Base-by-base conservation (phyloP, 37 sponge, comb jelly and placozoan species). In the Corticium candelabrum region DNA sequence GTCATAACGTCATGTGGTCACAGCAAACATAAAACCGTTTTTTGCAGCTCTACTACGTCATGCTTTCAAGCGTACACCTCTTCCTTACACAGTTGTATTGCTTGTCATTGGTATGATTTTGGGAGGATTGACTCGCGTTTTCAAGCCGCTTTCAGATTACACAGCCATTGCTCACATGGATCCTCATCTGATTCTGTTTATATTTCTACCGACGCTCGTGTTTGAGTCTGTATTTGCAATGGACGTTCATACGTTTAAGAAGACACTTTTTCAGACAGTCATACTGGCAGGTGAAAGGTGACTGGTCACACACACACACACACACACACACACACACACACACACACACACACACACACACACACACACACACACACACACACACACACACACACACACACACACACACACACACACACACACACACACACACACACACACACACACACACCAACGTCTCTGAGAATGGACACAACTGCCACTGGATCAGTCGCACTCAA, bases 211-310 rank as follows among this genome's bases (percentile, higher is more conserved):
- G 0, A 82, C 82, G n/a, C 89, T 95, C 21, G 84, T 95, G 3
- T 95, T 95, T 41, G 96, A 95, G 77, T 87, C 87, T 38, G 96
- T 91, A 31, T 95, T 95, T 83, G 81, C 80, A n/a, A 85, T 95
- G 87, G 91, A 95, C 67, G 89, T 95, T 1, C 96, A 95, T 79
- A 91, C 90, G 0, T 91, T 95, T 80, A 89, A 89, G 82, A 95
- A 91, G 82, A 91, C 89, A 1, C 74, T 91, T 50, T 85, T 80
- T 0, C 96, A 95, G 78, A 74, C 86, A 1, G 36, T 95, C 34
- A 41, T 87, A 1, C 81, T 95, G 37, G 96, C 96, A 7, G n/a
- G n/a, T n/a, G n/a, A n/a, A n/a, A n/a, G n/a, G n/a, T n/a, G n/a
- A n/a, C n/a, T n/a, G n/a, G n/a, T n/a, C n/a, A n/a, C n/a, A n/a